Conservation (phyloP, 2,888 invertebrate genomes). For the Morpho helenor region DNA sequence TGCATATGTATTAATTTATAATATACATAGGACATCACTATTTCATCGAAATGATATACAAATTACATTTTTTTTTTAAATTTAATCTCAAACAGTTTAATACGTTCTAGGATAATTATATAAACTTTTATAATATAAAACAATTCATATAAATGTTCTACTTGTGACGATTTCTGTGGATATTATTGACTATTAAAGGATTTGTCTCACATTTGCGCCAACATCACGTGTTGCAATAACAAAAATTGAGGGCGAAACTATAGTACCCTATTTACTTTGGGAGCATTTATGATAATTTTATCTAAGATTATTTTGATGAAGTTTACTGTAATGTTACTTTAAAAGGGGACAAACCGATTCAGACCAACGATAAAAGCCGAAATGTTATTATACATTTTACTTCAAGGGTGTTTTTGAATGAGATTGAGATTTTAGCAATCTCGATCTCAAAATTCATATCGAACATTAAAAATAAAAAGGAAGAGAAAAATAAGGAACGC, state of each 20-base stretch:
- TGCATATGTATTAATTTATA: too few relatives aligned
- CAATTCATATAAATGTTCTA: slow-evolving; percentile 22
- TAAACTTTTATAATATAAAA: background rate
- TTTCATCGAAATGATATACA: too few relatives aligned
- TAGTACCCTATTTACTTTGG: slow-evolving; percentile 41
- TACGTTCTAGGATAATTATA: background rate
- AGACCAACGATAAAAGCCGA: background rate
- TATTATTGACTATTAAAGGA: slow-evolving; percentile 38
- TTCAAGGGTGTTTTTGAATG: background rate
- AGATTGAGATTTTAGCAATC: too few relatives aligned
- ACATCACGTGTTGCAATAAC: slow-evolving; percentile 39
- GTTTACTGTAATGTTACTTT: background rate
- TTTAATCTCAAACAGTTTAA: background rate
- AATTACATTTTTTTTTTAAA: too few relatives aligned
- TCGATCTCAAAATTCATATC: background rate
- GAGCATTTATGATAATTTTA: slow-evolving; percentile 63
- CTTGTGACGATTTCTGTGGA: slow-evolving; percentile 10
- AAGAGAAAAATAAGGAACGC: background rate
- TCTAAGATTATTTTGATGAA: slow-evolving; percentile 32
- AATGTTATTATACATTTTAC: background rate
- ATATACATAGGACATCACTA: too few relatives aligned
- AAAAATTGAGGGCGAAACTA: slow-evolving; percentile 37
- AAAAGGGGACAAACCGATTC: background rate
- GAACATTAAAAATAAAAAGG: background rate
- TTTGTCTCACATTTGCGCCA: slow-evolving; percentile 41